Evolutionary conservation across 2,888 invertebrate species (phyloP), one percentile per base, ranked within the genome.

Genomic region (Nymphalis urticae): DNA sequence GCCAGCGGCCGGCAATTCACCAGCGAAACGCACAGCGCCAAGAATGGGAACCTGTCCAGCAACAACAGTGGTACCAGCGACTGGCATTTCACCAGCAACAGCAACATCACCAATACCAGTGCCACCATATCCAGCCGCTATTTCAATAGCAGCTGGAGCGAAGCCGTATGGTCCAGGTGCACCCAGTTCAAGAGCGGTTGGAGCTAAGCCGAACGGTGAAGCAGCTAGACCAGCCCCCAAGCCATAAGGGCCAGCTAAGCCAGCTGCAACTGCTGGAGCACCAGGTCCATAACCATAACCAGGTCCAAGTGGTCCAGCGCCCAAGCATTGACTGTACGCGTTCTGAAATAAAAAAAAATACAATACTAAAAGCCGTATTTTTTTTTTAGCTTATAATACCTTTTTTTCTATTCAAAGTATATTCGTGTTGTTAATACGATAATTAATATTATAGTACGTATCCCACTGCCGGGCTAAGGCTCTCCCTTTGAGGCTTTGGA

Each of bases 1-100:
- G 50, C 87, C 87, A 64, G 75, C 77, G 68, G 85, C 83, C 47
- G 79, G 79, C 17, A 85, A 78, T 36, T 70, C 70, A 24, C 86
- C 86, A 19, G 84, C 78, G 73, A 84, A 81, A 42, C 75, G 75
- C 32, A 83, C 83, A 21, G 79, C 77, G 64, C 83, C 82, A 48
- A 81, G 77, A 64, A 82, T 80, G 54, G 84, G 83, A 58, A 83
- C 78, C 66, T 79, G 79, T 53, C 82, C 82, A n/a, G 76, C 73
- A 36, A 82, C 75, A 13, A 76, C 72, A 2, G 81, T 81, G 24
- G 67, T 73, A 24, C 83, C 83, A 50, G 73, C 72, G 32, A 83
- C 76, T 36, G 75, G 77, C 71, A 82, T 75, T 69, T 82, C 79
- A 16, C 82, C 77, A 36, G 64, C 70, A 13, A 79, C 76, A 0